Percentiles rank a stretch among this genome's conserved stretches.
Evolutionary conservation across 2,888 invertebrate species (phyloP).

Genomic region (Meloe dianella): DNA sequence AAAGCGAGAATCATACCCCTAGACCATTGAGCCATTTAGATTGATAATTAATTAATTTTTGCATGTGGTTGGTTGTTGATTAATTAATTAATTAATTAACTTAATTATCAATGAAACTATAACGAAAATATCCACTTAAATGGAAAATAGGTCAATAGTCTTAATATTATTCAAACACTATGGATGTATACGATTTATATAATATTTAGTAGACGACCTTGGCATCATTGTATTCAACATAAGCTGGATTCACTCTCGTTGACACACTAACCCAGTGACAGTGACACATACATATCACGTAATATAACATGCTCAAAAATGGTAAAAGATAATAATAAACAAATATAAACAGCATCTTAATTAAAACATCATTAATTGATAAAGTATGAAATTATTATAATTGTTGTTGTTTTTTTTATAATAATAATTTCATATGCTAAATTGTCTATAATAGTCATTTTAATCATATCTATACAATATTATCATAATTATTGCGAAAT

Average conservation of each 20-base stretch:
- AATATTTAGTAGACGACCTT: slow-evolving; percentile 35
- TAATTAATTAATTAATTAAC: too few relatives aligned
- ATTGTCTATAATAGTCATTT: slow-evolving; percentile 14
- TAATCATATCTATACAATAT: slow-evolving; percentile 31
- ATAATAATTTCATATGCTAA: slow-evolving; percentile 13
- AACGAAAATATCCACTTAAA: background rate
- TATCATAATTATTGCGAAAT: slow-evolving; percentile 51
- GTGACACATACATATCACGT: slow-evolving; percentile 41
- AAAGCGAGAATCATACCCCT: slow-evolving; percentile 62
- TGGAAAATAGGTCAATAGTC: slow-evolving; percentile 40
- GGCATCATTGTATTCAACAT: slow-evolving; percentile 41
- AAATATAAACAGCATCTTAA: background rate
- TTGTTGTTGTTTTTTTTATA: background rate
- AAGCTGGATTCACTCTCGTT: slow-evolving; percentile 53
- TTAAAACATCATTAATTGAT: background rate
- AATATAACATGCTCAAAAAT: background rate
- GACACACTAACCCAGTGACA: slow-evolving; percentile 46
- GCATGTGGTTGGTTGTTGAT: too few relatives aligned
- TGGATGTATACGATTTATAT: slow-evolving; percentile 35
- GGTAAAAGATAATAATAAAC: background rate
- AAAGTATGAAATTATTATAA: background rate
- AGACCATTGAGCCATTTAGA: slow-evolving; percentile 61
- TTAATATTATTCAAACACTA: slow-evolving; percentile 38
- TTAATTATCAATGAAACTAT: background rate
- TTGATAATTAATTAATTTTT: too few relatives aligned